Evolutionary conservation across 2,888 invertebrate genomes (phyloP).

Genomic region (Phengaris alcon): DNA sequence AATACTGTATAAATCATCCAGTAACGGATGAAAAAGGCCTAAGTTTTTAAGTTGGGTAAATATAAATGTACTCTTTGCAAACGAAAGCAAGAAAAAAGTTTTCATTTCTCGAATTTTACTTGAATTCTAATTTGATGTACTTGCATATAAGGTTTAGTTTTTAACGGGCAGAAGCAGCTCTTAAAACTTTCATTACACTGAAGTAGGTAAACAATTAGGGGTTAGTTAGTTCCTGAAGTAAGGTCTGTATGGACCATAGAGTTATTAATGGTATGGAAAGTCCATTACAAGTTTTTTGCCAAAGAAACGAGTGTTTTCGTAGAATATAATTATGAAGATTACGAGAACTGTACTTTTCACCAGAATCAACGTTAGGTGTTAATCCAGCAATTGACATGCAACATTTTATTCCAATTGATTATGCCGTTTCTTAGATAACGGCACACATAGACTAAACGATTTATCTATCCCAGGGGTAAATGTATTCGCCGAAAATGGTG

Average conservation of each 20-base stretch:
- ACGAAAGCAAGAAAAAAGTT: background rate
- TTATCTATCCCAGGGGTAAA: background rate
- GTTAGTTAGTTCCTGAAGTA: background rate
- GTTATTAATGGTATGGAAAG: background rate
- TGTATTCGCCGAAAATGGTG: background rate
- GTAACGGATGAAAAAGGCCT: no score
- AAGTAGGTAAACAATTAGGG: background rate
- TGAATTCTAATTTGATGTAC: no score
- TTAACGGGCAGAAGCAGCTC: background rate
- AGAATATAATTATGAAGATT: background rate
- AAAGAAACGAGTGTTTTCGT: background rate
- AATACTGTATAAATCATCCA: no score
- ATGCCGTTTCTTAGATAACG: background rate
- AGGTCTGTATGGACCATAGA: background rate
- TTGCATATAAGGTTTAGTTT: background rate
- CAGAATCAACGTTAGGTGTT: background rate
- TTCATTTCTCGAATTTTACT: no score
- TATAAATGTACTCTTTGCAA: background rate
- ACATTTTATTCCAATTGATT: background rate
- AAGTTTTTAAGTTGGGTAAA: no score
- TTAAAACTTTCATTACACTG: constrained; percentile 1
- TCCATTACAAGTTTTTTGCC: no score
- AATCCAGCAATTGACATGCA: background rate
- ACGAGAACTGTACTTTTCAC: background rate
- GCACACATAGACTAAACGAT: background rate